Percentiles rank a stretch among this genome's conserved stretches.
Conservation (phyloP, 2,888 invertebrate species). For the Hoplodrina blanda region DNA sequence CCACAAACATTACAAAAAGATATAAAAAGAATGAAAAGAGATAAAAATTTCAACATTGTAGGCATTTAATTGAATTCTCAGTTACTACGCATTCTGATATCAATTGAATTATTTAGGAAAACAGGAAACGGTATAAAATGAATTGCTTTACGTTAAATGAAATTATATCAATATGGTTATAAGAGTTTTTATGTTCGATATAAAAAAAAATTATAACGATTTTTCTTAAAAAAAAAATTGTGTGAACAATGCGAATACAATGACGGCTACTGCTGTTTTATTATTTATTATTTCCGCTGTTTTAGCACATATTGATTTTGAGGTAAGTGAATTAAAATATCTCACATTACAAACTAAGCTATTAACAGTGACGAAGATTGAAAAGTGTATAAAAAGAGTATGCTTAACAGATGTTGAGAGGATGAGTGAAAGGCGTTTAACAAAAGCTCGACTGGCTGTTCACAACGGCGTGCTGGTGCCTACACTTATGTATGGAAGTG, state of each 20-base stretch:
- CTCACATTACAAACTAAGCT: no score
- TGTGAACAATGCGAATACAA: slow-evolving; percentile 60
- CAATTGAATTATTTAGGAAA: slow-evolving; percentile 37
- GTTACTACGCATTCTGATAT: slow-evolving; percentile 8
- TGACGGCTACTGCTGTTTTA: slow-evolving; percentile 58
- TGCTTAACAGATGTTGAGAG: no score
- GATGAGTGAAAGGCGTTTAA: no score
- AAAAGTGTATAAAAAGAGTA: no score
- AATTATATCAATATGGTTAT: slow-evolving; percentile 1
- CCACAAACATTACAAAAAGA: slow-evolving; percentile 16
- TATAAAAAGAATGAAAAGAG: neutral
- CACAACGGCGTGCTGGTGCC: no score
- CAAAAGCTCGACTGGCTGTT: no score
- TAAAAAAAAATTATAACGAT: slow-evolving; percentile 34
- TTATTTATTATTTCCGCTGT: slow-evolving; percentile 54
- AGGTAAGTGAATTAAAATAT: slow-evolving; percentile 50
- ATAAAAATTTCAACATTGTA: slow-evolving; percentile 29
- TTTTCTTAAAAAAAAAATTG: slow-evolving; percentile 26
- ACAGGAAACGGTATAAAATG: neutral
- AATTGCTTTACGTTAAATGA: slow-evolving; percentile 10
- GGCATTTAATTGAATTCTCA: neutral
- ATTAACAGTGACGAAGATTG: no score
- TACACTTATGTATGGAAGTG: no score
- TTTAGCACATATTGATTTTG: slow-evolving; percentile 52
- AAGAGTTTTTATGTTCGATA: slow-evolving; percentile 45